phyloP scores from a whole-genome alignment of 2,797 vertebrate species.

The Dromococcyx pavoninus region DNA sequence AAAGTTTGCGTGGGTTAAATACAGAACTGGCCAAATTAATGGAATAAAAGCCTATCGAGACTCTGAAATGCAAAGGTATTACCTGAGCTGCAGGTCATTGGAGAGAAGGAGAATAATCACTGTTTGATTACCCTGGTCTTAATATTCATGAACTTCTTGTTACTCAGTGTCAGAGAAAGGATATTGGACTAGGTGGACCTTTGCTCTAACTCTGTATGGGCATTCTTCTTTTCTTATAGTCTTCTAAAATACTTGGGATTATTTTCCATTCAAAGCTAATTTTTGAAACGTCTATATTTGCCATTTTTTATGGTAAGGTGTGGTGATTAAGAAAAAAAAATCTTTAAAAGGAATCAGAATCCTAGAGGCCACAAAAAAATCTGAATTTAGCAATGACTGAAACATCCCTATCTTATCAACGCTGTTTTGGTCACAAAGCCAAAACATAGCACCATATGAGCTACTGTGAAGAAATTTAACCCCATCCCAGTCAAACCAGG shows the following conservation, averaged over 20 bases:
- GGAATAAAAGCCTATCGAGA: background rate
- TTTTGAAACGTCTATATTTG: background rate
- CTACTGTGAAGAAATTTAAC: background rate
- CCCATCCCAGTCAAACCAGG: background rate
- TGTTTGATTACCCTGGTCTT: background rate
- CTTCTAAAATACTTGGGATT: background rate
- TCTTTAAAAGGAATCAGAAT: background rate
- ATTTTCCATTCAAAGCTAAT: background rate
- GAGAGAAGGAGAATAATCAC: background rate
- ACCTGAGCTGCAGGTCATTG: background rate
- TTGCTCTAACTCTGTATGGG: background rate
- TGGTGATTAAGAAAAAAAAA: background rate
- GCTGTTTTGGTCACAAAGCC: background rate
- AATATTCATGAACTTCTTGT: background rate
- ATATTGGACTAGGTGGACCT: background rate
- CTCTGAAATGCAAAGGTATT: background rate
- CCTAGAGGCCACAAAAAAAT: rapidly evolving
- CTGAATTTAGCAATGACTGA: background rate
- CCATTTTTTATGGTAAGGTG: rapidly evolving
- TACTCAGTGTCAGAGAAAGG: background rate
- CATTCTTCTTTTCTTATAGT: background rate
- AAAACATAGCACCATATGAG: background rate
- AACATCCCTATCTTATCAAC: background rate
- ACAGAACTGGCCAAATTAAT: background rate
- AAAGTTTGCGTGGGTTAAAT: background rate